Conservation (phyloP, 2,888 invertebrate genomes). For the Troilus luridus region DNA sequence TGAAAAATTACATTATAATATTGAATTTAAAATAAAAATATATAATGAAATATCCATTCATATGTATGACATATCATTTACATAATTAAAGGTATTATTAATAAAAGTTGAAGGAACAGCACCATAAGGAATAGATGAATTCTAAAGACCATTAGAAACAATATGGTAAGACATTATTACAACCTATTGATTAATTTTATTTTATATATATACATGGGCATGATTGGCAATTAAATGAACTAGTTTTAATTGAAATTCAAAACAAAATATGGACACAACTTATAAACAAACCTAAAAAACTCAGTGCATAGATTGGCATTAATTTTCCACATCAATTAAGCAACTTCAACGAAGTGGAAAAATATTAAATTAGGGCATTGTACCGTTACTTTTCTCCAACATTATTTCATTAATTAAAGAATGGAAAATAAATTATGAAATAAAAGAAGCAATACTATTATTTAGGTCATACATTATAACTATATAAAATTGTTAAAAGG, state of each 20-base stretch:
- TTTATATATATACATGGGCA: background rate
- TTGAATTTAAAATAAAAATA: background rate
- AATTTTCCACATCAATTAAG: slow-evolving; percentile 34
- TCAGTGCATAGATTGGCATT: background rate
- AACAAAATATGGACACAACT: background rate
- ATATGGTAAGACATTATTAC: background rate
- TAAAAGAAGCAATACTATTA: background rate
- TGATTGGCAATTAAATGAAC: background rate
- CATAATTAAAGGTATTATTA: background rate
- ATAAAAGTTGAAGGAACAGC: background rate
- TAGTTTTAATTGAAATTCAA: background rate
- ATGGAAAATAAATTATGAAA: background rate
- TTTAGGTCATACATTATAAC: too few species aligned
- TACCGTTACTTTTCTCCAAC: background rate
- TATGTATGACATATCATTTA: background rate
- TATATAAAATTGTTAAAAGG: too few species aligned
- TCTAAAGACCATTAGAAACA: background rate
- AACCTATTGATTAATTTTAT: background rate
- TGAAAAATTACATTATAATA: background rate
- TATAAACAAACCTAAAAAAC: background rate
- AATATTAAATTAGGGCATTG: slow-evolving; percentile 32
- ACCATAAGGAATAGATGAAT: background rate
- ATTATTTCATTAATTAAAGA: background rate
- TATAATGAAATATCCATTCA: background rate
- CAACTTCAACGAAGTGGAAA: slow-evolving; percentile 45